Conservation (phyloP, 2,888 invertebrate genomes). For the Macaria notata region DNA sequence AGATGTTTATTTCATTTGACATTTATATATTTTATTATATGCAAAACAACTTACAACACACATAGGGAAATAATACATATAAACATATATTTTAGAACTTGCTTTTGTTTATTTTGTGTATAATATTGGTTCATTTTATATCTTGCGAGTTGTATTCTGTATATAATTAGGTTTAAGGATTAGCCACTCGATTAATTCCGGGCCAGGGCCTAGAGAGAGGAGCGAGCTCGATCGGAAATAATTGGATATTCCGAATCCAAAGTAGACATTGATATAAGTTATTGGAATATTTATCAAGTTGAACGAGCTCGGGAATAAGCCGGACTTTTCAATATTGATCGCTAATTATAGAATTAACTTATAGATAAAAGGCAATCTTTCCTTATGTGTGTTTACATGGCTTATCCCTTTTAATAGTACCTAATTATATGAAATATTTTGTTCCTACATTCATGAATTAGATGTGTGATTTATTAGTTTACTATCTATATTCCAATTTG, state of each 20-base stretch:
- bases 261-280: constrained; percentile 31
- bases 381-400: too few species aligned
- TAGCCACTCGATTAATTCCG: constrained; percentile 41
- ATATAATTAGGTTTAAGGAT: constrained; percentile 39
- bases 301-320: neutral
- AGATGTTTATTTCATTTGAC: too few species aligned
- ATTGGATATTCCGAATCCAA: constrained; percentile 43
- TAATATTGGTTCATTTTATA: neutral
- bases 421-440: too few species aligned
- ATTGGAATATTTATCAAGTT: constrained; percentile 36
- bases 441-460: too few species aligned
- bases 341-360: too few species aligned
- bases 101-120: neutral
- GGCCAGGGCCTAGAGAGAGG: constrained; percentile 38
- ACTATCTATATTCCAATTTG: too few species aligned
- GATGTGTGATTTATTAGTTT: too few species aligned
- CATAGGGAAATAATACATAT: neutral
- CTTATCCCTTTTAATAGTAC: too few species aligned
- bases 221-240: constrained; percentile 37
- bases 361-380: too few species aligned
- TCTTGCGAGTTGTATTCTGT: constrained; percentile 1
- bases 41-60: too few species aligned
- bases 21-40: too few species aligned
- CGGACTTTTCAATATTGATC: too few species aligned
- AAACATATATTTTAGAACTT: neutral